These are phyloP conservation scores for Dermatemys mawii DNA, from an alignment of 2,113 vertebrate genomes.

Conservation along the genomic window DNA sequence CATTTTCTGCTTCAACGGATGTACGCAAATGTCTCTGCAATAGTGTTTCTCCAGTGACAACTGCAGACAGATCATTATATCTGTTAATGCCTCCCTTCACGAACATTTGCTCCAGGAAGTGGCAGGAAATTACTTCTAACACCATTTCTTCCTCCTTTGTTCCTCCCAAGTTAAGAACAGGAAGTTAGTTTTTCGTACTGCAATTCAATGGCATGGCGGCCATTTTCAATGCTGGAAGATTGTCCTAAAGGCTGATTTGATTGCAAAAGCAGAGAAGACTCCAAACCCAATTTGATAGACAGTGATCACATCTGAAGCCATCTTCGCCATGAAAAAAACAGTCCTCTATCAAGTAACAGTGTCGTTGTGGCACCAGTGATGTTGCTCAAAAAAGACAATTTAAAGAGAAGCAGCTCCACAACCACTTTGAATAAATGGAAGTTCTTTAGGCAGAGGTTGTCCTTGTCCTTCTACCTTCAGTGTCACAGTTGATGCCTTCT, in stretches of 20 bases:
- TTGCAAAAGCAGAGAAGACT: neutral
- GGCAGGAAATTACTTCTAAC: neutral
- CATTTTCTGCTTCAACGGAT: neutral
- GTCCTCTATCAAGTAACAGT: neutral
- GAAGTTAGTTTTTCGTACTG: rapidly evolving
- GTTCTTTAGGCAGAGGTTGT: neutral
- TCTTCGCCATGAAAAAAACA: neutral
- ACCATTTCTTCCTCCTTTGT: neutral
- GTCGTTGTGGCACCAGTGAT: neutral
- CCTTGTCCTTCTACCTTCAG: neutral
- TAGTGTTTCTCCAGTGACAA: neutral
- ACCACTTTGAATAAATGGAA: neutral
- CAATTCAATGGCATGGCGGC: neutral
- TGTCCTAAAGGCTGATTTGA: neutral
- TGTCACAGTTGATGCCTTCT: neutral
- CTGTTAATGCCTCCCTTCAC: neutral
- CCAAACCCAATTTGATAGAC: neutral
- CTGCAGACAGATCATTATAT: rapidly evolving
- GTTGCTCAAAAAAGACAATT: neutral
- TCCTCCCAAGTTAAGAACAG: neutral
- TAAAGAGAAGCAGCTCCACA: neutral
- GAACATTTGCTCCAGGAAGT: neutral
- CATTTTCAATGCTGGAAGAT: neutral
- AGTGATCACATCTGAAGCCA: neutral
- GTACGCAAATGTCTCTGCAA: rapidly evolving